Base-by-base conservation (phyloP, 2,797 vertebrate genomes). In the Sebastes baramenuke region DNA sequence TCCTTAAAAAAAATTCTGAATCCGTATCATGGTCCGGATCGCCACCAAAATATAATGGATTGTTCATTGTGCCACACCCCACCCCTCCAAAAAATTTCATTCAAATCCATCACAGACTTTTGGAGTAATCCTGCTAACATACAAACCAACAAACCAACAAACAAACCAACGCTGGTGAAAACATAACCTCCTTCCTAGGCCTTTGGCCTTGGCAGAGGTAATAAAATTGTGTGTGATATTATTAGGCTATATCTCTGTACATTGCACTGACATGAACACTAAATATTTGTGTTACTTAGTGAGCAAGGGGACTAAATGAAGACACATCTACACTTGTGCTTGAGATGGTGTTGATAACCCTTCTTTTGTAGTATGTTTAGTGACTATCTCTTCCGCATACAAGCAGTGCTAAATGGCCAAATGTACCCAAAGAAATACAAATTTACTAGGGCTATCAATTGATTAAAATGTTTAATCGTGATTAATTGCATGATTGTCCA, bases 151-250 rank as follows among this genome's bases (percentile, higher is more conserved):
- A 38, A 34, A 36, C 34, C 11, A 42, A 42, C 38, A 42, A 42
- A 42, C 38, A 42, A 42, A 42, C 38, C 38, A 42, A 42, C 14
- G 0, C 14, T 1, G 38, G 14, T 42, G 38, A 6, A 42, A 42
- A 42, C 38, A 42, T 42, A 42, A 42, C 38, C 38, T 42, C 38
- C 38, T 42, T 42, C 38, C 38, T 16, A 42, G 6, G 38, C 38
- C 38, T 42, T 16, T 1, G 0, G 13, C 38, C 38, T 42, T 42
- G 38, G 38, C 14, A 2, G 38, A 42, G 0, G 38, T 16, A 42
- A 67, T 75, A 14, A 5, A 59, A 60, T 24, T 55, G 34, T 70
- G n/a, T 55, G 22, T 55, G 6, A 12, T 55, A 55, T 24, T 12
- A 22, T 55, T 24, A 55, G 42, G 0, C 16, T 46, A 0, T 4